Evolutionary conservation across 2,888 invertebrate genomes (phyloP), one percentile per base, ranked within the genome.

Genomic region (Neoaliturus tenellus): DNA sequence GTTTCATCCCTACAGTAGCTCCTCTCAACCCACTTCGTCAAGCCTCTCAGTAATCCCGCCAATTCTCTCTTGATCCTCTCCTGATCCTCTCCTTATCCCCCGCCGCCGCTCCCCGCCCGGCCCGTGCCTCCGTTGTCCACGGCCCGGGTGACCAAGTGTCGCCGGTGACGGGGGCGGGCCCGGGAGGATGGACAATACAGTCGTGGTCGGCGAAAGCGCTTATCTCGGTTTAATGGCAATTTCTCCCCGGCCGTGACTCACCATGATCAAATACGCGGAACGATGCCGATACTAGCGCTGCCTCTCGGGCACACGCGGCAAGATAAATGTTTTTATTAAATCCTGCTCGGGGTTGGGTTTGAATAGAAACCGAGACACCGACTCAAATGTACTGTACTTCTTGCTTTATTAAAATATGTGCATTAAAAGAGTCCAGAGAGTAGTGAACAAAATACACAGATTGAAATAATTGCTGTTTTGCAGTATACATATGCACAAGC

Each of bases 191-290:
- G 69, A 69, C 48, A 75, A 44, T 39, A 17, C 25, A 44, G 75
- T 75, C 75, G 75, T 75, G 75, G n/a, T 6, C 44, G 44, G 75
- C 48, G 75, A 75, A 75, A 75, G 75, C 25, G 39, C 75, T 75
- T 75, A 75, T 75, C 75, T 41, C 41, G 75, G 41, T 75, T 75
- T 75, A 75, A 75, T 75, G 28, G 75, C 75, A 75, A 75, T 75
- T 75, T 75, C 75, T 75, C 75, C 39, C 12, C 41, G 41, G 2
- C 75, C 75, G 44, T 75, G 75, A 75, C 48, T 44, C 39, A 4
- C 23, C 67, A 67, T 67, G 67, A 33, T 25, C 41, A 73, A 41
- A 20, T 2, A 5, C 39, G 39, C 75, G 75, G 75, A 75, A 75
- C 75, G 31, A 12, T 20, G 6, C 39, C 5, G 28, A 55, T 23